Base-by-base conservation (phyloP, 2,888 invertebrate genomes). In the Euplexia lucipara region DNA sequence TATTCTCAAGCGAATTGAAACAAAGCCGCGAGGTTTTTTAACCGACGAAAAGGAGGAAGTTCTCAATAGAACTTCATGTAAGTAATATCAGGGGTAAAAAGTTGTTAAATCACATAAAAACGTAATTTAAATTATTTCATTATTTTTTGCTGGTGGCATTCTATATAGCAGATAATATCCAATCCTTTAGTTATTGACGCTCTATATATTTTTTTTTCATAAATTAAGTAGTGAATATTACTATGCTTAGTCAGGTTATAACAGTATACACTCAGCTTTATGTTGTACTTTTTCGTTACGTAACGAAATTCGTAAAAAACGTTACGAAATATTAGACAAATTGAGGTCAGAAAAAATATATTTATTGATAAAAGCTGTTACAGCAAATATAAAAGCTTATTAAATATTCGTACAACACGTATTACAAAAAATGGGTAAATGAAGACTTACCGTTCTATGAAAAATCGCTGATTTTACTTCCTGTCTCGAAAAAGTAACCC, bases 1-100 rank as follows among this genome's bases (percentile, higher is more conserved):
- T 45, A 45, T 45, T 45, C 44, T 45, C 44, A 45, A 45, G 44
- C 44, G 22, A 45, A 45, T 45, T 45, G 22, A 45, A 45, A 45
- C 44, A 45, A 45, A 45, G 44, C 9, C 44, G 22, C 44, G 44
- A 44, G 44, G 44, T 9, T 45, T 45, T 45, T n/a, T 45, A 45
- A 45, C 39, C n/a, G n/a, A n/a, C n/a, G n/a, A n/a, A n/a, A n/a
- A n/a, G n/a, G n/a, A n/a, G n/a, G n/a, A n/a, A n/a, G n/a, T n/a
- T n/a, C n/a, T n/a, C n/a, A n/a, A n/a, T n/a, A n/a, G n/a, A n/a
- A n/a, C n/a, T n/a, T n/a, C n/a, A n/a, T n/a, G 39, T 39, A 9
- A 39, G 16, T 39, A 39, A 39, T 39, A 39, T 39, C 8, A 39
- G 18, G 41, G 41, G 41, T 20, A 42, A 42, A 42, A 18, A 42